A percentile compares a stretch with the other conserved stretches of the same genome.
These are phyloP conservation scores for Smithornis capensis DNA, from an alignment of 2,113 vertebrate species.

Conservation along the genomic window DNA sequence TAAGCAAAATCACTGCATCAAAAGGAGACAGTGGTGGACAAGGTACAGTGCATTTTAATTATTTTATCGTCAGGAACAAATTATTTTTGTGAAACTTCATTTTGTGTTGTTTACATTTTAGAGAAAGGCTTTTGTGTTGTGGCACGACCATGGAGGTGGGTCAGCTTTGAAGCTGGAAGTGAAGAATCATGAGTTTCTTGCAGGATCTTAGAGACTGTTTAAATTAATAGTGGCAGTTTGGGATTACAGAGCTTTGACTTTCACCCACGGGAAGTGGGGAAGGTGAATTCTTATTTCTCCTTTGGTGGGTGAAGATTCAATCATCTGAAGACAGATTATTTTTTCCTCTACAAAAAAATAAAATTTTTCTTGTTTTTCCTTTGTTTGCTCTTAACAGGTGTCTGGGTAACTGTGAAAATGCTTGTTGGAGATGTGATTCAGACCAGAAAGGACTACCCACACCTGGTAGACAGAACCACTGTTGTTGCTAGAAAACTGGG, in stretches of 20 bases:
- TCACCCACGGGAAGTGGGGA: not conserved
- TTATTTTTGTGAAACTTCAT: not conserved
- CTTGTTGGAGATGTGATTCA: constrained; percentile 91
- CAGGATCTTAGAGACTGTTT: not conserved
- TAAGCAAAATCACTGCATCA: constrained; percentile 89
- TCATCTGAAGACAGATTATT: not conserved
- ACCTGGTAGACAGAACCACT: constrained; percentile 94
- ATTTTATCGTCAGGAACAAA: not conserved
- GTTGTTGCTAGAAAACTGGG: constrained; percentile 94
- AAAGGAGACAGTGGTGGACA: constrained; percentile 95
- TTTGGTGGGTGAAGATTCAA: not conserved
- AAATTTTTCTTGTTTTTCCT: fast-evolving
- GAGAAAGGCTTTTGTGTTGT: not conserved
- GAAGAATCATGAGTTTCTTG: not conserved
- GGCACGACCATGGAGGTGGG: not conserved
- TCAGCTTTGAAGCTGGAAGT: not conserved
- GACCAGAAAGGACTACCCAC: constrained; percentile 94
- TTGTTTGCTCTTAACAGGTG: constrained; percentile 65
- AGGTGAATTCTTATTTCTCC: not conserved
- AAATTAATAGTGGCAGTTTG: not conserved
- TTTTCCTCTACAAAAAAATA: not conserved
- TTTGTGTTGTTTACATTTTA: not conserved
- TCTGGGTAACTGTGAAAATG: constrained; percentile 98
- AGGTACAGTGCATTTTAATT: constrained; percentile 73
- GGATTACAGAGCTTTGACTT: not conserved